Conservation (phyloP, 2,113 vertebrate species). For the Hippotragus niger region DNA sequence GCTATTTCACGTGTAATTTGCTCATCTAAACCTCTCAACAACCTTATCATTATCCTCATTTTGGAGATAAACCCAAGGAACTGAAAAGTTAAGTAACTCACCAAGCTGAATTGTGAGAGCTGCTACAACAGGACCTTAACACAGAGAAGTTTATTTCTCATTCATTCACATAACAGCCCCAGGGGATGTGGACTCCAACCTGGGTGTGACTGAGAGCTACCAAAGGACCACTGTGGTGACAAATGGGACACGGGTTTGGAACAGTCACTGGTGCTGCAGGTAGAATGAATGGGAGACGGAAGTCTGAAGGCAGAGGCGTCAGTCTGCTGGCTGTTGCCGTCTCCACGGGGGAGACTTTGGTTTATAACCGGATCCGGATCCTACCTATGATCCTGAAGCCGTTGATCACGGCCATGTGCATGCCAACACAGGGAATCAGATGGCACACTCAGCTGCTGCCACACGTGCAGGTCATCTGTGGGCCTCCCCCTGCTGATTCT, state of each 20-base stretch:
- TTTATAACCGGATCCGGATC: not conserved
- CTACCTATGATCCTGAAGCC: not conserved
- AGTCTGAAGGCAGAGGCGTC: not conserved
- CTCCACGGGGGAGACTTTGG: accelerated
- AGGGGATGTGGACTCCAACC: not conserved
- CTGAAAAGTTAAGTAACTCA: not conserved
- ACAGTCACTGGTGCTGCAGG: not conserved
- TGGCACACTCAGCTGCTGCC: not conserved
- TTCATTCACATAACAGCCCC: not conserved
- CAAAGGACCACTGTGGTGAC: not conserved
- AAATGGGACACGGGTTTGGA: not conserved
- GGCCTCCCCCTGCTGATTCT: not conserved
- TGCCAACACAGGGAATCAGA: not conserved
- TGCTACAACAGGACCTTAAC: not conserved
- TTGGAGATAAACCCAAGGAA: not conserved
- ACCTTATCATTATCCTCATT: not conserved
- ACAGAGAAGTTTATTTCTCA: not conserved
- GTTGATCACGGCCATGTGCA: not conserved
- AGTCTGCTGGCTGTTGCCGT: not conserved
- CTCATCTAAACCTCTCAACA: not conserved
- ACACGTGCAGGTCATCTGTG: not conserved
- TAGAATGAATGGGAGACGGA: not conserved
- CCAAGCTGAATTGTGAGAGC: not conserved
- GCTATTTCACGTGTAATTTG: not conserved
- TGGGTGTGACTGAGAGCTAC: not conserved